Base-by-base conservation (phyloP, 2,113 vertebrate genomes). In the Ellobius talpinus region DNA sequence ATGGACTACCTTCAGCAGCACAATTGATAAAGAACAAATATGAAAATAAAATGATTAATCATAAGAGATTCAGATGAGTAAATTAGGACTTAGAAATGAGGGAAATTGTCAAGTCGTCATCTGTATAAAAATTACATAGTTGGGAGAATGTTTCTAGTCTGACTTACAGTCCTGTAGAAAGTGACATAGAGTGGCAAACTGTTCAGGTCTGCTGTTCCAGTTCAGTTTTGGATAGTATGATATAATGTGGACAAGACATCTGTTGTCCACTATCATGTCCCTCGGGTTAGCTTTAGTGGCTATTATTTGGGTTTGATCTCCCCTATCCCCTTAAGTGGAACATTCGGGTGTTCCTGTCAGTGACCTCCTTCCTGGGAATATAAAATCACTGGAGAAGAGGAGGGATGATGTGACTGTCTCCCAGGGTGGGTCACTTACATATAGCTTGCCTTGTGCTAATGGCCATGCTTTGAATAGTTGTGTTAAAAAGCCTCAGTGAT, bases 1-100 rank as follows among this genome's bases (percentile, higher is more conserved):
- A 96, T 96, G 97, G 96, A 97, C 91, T 96, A 92, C 97, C 91
- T 97, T 97, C 87, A 96, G 94, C 19, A 24, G 66, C 93, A 87
- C 84, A 92, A 97, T 97, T 97, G 95, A 96, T 97, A 97, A 94
- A 88, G 97, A 97, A 96, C 91, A 96, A 97, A 96, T 96, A 89
- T 63, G 77, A 97, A 96, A 95, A 92, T 86, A 90, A 95, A 95
- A 76, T 85, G 73, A 91, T 76, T 98, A 98, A 93, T 97, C 88
- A 87, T 78, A 95, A 89, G 93, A 95, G n/a, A 89, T n/a, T 68
- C 19, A 94, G 77, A 92, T 82, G 93, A 87, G 36, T 31, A 95
- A 92, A 70, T 79, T 76, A 92, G 29, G 9, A 36, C 55, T 90
- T 92, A 17, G 70, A 79, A 77, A 45, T 95, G 81, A 94, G 74